A percentile compares a stretch with the other conserved stretches of the same genome.
Conservation (phyloP, 2,888 invertebrate genomes). For the Litoditis marina region DNA sequence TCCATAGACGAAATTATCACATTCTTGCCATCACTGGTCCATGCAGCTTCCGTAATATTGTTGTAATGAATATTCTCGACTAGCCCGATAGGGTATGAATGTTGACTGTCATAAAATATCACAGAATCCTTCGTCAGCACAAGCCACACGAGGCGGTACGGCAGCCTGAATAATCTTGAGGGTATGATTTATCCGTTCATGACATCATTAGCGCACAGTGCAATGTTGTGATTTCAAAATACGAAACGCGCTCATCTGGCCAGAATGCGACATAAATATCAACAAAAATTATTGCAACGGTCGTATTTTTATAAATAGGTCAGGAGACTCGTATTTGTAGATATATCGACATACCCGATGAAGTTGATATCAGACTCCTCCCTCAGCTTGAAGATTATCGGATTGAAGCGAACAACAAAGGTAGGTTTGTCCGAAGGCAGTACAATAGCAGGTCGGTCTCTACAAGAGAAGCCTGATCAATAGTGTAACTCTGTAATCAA, state of each 20-base stretch:
- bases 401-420: slow-evolving; percentile 79
- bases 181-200: too few species aligned
- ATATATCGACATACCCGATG: slow-evolving; percentile 6
- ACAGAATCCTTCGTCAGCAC: slow-evolving; percentile 81
- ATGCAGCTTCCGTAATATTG: slow-evolving; percentile 80
- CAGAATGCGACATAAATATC: too few species aligned
- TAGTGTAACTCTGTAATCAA: neutral
- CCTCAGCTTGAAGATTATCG: slow-evolving; percentile 72
- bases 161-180: slow-evolving; percentile 67
- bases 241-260: neutral
- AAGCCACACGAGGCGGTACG: slow-evolving; percentile 83
- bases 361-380: slow-evolving; percentile 11
- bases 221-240: slow-evolving; percentile 28
- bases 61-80: slow-evolving; percentile 84
- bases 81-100: slow-evolving; percentile 74
- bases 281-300: neutral
- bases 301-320: too few species aligned
- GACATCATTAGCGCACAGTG: too few species aligned
- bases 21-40: slow-evolving; percentile 78
- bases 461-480: slow-evolving; percentile 1
- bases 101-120: slow-evolving; percentile 83
- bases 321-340: neutral
- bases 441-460: slow-evolving; percentile 13
- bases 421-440: slow-evolving; percentile 69
- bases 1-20: slow-evolving; percentile 81